A percentile compares a stretch with the other conserved stretches of the same genome.
phyloP scores from a whole-genome alignment of 1,140 invertebrate species.

The Chironomus striatipennis region DNA sequence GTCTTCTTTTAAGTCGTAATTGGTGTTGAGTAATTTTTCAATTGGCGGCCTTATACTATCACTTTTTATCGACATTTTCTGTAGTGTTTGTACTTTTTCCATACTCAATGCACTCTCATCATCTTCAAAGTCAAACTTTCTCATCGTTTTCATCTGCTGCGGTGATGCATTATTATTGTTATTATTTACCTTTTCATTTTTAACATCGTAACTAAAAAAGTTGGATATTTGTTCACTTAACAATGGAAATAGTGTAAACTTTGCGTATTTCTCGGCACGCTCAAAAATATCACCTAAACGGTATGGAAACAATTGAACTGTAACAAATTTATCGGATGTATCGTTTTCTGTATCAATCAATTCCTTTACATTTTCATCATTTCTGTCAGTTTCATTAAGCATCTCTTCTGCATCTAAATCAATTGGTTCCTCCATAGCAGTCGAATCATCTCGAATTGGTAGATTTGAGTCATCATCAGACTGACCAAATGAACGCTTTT shows the following conservation, averaged over 20 bases:
- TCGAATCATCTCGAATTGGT: neutral
- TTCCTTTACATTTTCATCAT: slow-evolving; percentile 26
- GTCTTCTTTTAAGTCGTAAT: slow-evolving; percentile 26
- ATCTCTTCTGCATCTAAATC: slow-evolving; percentile 24
- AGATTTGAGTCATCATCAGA: neutral
- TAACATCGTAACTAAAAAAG: slow-evolving; percentile 39
- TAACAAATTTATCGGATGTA: slow-evolving; percentile 41
- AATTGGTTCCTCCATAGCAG: slow-evolving; percentile 20
- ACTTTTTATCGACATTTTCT: neutral
- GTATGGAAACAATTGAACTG: slow-evolving; percentile 68
- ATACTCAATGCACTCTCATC: neutral
- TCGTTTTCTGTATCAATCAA: neutral
- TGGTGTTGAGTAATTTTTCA: neutral
- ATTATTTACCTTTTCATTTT: neutral
- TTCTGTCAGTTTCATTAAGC: slow-evolving; percentile 21
- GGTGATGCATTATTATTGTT: neutral
- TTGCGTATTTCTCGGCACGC: slow-evolving; percentile 68
- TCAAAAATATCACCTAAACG: slow-evolving; percentile 65
- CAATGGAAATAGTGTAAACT: slow-evolving; percentile 60
- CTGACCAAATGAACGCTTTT: neutral
- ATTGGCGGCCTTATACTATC: neutral
- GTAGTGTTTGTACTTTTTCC: slow-evolving; percentile 9
- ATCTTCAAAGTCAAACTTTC: slow-evolving; percentile 1
- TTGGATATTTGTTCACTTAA: slow-evolving; percentile 65
- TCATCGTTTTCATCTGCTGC: neutral